These are phyloP conservation scores for Papilio gigon DNA, from an alignment of 2,888 invertebrate species.

Conservation along the genomic window DNA sequence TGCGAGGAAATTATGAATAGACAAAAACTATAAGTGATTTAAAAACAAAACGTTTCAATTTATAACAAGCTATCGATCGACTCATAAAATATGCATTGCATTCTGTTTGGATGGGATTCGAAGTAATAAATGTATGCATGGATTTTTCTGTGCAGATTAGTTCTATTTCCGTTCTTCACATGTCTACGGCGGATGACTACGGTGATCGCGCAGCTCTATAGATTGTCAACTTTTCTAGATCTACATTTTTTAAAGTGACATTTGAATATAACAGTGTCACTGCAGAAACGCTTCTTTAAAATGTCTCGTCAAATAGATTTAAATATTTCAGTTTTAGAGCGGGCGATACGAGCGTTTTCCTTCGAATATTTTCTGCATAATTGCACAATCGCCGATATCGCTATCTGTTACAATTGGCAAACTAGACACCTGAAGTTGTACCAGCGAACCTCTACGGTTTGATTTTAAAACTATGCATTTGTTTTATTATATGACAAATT, in stretches of 20 bases:
- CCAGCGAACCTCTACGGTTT: too few species aligned
- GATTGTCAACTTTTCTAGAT: neutral
- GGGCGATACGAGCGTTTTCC: too few species aligned
- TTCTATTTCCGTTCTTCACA: slow-evolving; percentile 30
- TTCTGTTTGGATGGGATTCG: slow-evolving; percentile 30
- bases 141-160: slow-evolving; percentile 36
- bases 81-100: slow-evolving; percentile 35
- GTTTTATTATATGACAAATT: too few species aligned
- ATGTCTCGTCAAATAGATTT: too few species aligned
- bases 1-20: too few species aligned
- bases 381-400: too few species aligned
- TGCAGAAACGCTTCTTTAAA: neutral
- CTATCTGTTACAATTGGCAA: too few species aligned
- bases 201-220: neutral
- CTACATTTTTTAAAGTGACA: neutral
- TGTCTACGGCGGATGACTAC: neutral
- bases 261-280: neutral
- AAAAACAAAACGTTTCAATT: slow-evolving; percentile 18
- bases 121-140: slow-evolving; percentile 36
- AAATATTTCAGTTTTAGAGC: too few species aligned
- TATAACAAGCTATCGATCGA: slow-evolving; percentile 16
- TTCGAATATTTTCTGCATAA: too few species aligned
- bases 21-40: slow-evolving; percentile 5
- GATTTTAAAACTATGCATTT: too few species aligned
- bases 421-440: too few species aligned